phyloP scores from a whole-genome alignment of 2,113 vertebrate species.

The Furnarius figulus region DNA sequence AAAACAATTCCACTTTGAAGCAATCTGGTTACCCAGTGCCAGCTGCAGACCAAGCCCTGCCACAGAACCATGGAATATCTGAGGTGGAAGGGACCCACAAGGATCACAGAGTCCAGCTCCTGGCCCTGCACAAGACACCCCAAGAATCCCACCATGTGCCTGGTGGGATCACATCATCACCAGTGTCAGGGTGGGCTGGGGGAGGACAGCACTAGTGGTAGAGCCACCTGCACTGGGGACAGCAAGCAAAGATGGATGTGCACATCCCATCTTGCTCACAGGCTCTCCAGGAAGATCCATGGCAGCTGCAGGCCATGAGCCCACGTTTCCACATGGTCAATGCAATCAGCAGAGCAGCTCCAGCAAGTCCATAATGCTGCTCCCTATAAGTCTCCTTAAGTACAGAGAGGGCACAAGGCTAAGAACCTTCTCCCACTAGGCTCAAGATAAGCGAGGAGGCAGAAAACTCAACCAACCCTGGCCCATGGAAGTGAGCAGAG shows the following conservation, averaged over 20 bases:
- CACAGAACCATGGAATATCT: neutral
- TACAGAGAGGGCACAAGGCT: neutral
- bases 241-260: neutral
- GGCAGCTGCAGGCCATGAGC: neutral
- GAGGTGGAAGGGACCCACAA: neutral
- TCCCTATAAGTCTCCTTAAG: neutral
- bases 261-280: neutral
- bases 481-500: accelerated
- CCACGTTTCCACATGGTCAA: neutral
- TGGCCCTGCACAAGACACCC: neutral
- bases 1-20: neutral
- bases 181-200: neutral
- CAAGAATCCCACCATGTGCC: neutral
- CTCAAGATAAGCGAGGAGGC: neutral
- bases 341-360: neutral
- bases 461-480: neutral
- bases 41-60: neutral
- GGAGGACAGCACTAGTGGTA: neutral
- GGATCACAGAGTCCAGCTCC: neutral
- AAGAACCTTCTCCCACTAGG: neutral
- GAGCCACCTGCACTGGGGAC: neutral
- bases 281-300: accelerated
- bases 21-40: neutral
- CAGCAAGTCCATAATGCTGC: neutral
- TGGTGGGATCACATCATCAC: neutral